Evolutionary conservation across 2,888 invertebrate species (phyloP).

Genomic region (Spialia ferax): DNA sequence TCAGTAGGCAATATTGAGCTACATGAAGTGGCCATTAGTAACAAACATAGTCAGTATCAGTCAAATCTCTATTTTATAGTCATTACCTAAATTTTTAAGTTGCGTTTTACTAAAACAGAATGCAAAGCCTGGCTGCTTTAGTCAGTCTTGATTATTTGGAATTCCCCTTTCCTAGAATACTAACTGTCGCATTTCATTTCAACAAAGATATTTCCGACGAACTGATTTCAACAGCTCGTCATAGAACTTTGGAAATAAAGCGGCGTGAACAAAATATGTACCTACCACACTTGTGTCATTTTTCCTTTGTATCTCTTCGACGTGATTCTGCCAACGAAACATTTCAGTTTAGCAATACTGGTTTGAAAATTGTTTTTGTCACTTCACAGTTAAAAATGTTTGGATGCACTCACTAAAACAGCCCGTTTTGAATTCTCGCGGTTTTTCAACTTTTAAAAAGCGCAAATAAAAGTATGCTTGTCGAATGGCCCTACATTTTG

Average conservation of each 20-base stretch:
- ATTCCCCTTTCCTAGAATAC: background rate
- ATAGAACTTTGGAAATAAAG: conserved; percentile 9
- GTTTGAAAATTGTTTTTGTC: conserved; percentile 30
- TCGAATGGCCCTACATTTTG: conserved; percentile 6
- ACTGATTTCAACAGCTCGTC: conserved; percentile 16
- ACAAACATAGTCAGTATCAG: too few species aligned
- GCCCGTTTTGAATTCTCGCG: conserved; percentile 7
- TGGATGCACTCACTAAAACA: conserved; percentile 18
- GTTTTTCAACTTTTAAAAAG: conserved; percentile 9
- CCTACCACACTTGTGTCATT: background rate
- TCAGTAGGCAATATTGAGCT: too few species aligned
- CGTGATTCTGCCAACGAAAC: conserved; percentile 10
- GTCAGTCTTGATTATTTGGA: background rate
- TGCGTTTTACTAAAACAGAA: too few species aligned
- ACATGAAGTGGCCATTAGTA: too few species aligned
- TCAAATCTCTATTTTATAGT: too few species aligned
- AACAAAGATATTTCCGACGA: background rate
- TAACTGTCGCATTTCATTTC: background rate
- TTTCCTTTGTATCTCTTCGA: conserved; percentile 9
- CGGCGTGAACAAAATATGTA: conserved; percentile 1
- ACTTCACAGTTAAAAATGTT: conserved; percentile 21
- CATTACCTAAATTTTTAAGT: too few species aligned
- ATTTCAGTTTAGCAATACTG: conserved; percentile 16
- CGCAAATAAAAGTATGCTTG: conserved; percentile 6
- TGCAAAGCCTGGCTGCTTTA: too few species aligned